These are phyloP conservation scores for Hormiphora californensis DNA, from an alignment of 37 sponge, comb jelly and placozoan genomes.

Conservation along the genomic window DNA sequence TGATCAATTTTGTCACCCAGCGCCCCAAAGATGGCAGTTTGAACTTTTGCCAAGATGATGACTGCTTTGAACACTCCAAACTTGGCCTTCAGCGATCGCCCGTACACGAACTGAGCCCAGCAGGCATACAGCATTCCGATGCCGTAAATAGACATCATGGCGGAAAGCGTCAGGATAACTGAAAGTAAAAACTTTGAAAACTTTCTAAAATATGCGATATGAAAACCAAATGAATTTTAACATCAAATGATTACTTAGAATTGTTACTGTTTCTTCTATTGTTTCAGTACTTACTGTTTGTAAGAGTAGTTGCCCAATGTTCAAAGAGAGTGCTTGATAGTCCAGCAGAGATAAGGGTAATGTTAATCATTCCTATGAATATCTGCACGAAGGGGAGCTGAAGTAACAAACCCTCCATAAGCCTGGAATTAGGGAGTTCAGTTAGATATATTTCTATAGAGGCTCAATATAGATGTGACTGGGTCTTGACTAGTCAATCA, in stretches of 20 bases:
- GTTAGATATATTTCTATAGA: too few species aligned
- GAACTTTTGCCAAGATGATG: slow-evolving; percentile 12
- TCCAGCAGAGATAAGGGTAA: not conserved
- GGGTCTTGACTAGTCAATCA: too few species aligned
- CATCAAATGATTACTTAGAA: too few species aligned
- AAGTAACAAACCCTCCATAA: too few species aligned
- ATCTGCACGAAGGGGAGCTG: too few species aligned
- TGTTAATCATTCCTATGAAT: not conserved
- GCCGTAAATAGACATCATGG: not conserved
- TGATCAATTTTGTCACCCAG: not conserved
- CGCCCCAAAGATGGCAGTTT: not conserved
- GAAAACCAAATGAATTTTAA: too few species aligned
- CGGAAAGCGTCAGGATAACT: not conserved
- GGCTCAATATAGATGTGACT: too few species aligned
- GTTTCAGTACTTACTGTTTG: not conserved
- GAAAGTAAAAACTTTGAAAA: not conserved
- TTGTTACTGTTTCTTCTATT: not conserved
- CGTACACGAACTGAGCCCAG: not conserved
- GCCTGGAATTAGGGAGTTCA: too few species aligned
- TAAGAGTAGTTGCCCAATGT: not conserved
- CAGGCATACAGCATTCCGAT: not conserved
- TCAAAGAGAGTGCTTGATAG: not conserved
- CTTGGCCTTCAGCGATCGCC: not conserved
- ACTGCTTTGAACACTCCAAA: not conserved
- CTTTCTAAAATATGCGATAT: too few species aligned